Conservation (phyloP, 37 sponge, comb jelly and placozoan species). For the Diacarnus erythraeanus region DNA sequence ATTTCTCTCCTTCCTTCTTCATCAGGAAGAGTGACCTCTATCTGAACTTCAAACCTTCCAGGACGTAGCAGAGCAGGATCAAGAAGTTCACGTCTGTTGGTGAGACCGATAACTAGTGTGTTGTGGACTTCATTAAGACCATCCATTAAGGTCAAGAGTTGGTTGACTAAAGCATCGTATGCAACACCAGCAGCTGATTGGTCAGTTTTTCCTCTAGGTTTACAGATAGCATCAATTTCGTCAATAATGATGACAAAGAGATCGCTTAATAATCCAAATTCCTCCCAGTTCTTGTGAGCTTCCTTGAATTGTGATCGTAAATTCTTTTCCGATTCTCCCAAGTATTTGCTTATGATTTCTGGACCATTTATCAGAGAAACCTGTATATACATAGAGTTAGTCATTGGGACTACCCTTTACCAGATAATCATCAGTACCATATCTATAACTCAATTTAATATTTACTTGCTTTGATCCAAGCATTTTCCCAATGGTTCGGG, state of each 20-base stretch:
- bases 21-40: conserved; percentile 82
- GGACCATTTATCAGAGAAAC: conserved; percentile 70
- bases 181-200: conserved; percentile 78
- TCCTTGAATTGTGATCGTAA: conserved; percentile 41
- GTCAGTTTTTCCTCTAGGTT: conserved; percentile 80
- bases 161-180: conserved; percentile 90
- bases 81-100: conserved; percentile 79
- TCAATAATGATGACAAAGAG: conserved; percentile 92
- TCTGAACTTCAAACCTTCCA: conserved; percentile 90
- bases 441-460: not conserved
- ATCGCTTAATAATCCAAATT: conserved; percentile 77
- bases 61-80: conserved; percentile 88
- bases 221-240: conserved; percentile 95
- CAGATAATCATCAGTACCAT: too few relatives aligned
- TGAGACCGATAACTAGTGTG: conserved; percentile 78
- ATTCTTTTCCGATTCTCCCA: conserved; percentile 91
- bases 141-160: conserved; percentile 78
- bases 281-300: conserved; percentile 55
- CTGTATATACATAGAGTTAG: conserved; percentile 6
- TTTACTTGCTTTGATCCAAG: conserved; percentile 65
- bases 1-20: conserved; percentile 84
- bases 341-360: conserved; percentile 86
- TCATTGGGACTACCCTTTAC: too few relatives aligned
- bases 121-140: conserved; percentile 71
- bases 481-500: conserved; percentile 81